Base-by-base conservation (phyloP, 2,113 vertebrate genomes). In the Erythrocercus mccallii region DNA sequence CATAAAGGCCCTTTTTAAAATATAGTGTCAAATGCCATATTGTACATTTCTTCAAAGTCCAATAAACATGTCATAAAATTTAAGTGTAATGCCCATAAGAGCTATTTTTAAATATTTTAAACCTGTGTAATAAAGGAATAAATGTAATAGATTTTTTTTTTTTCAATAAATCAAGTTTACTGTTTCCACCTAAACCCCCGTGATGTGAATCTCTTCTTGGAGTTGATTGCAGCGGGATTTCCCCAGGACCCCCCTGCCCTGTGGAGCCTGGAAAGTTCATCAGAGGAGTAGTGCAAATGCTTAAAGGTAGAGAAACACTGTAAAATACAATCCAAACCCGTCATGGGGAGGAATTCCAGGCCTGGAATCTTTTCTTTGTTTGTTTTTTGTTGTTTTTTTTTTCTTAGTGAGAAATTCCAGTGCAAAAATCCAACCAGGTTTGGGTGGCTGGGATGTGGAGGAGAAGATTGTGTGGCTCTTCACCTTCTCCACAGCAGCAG, bases 81-180 rank as follows among this genome's bases (percentile, higher is more conserved):
- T 93, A 90, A 96, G 89, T 97, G 94, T 96, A 79, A 95, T 71
- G 95, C 95, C 96, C 96, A 27, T 93, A 89, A 95, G 92, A 96
- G 95, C 97, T 97, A 96, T 97, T 98, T 98, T 97, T 96, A 98
- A 97, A 93, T 97, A 98, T 96, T 98, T 98, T 98, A 98, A 99
- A 98, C 98, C 98, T 98, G 98, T 99, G 98, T 99, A 98, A 98
- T 97, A 98, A 98, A 98, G 97, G 98, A 97, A 98, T 97, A 98
- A 98, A 98, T 98, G 98, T 98, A 98, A 98, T 98, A 95, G 97
- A 96, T 97, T 98, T 98, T 98, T 98, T 98, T 98, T 66, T 78
- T 98, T 98, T 98, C 98, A 99, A 99, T 99, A 99, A 99, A 99
- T 98, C 95, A 97, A 98, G 98, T 99, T 99, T 98, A 98, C 98